These are phyloP conservation scores for Scrobipalpa atriplicella DNA, from an alignment of 2,888 invertebrate genomes.

Conservation along the genomic window DNA sequence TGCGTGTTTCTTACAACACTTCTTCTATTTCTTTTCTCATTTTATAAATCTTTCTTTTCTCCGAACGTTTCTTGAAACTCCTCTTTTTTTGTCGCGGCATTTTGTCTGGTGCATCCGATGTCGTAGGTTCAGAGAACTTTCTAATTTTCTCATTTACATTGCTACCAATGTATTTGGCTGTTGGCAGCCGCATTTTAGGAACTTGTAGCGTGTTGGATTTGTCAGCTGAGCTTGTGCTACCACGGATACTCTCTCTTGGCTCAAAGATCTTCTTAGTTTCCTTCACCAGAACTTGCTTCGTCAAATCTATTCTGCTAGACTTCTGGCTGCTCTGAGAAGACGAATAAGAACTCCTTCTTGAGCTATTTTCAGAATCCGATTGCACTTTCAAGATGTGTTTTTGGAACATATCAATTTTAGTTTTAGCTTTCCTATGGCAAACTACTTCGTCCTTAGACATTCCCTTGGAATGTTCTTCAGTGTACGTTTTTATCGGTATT, in stretches of 20 bases:
- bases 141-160: conserved; percentile 76
- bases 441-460: conserved; percentile 68
- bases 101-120: conserved; percentile 55
- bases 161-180: conserved; percentile 58
- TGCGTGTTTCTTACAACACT: conserved; percentile 49
- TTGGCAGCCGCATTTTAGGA: conserved; percentile 51
- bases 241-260: conserved; percentile 53
- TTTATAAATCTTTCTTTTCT: conserved; percentile 61
- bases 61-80: conserved; percentile 65
- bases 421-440: conserved; percentile 73
- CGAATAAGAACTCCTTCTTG: conserved; percentile 62
- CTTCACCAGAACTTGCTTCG: conserved; percentile 52
- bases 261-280: conserved; percentile 69
- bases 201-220: conserved; percentile 49
- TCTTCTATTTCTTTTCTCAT: conserved; percentile 75
- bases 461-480: conserved; percentile 63
- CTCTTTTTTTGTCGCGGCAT: conserved; percentile 60
- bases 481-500: conserved; percentile 65
- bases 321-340: conserved; percentile 60
- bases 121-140: conserved; percentile 63
- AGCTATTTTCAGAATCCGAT: conserved; percentile 69
- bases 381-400: conserved; percentile 71
- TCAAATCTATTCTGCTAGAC: conserved; percentile 43
- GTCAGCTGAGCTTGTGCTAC: conserved; percentile 50
- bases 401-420: conserved; percentile 78